Conservation (phyloP, 2,113 vertebrate genomes). For the Tyto alba region DNA sequence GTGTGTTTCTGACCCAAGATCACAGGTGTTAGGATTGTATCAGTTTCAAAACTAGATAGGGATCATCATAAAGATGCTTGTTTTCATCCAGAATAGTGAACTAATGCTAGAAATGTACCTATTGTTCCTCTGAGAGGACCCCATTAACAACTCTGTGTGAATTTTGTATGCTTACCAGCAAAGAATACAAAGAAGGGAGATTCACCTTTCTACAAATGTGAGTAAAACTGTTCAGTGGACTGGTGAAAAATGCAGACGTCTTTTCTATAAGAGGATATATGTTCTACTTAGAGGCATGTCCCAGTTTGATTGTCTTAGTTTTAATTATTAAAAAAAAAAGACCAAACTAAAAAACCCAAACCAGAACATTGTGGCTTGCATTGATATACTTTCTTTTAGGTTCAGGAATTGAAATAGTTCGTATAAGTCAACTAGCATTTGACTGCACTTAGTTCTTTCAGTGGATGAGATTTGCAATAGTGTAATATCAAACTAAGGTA, state of each 20-base stretch:
- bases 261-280: neutral
- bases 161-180: neutral
- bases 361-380: neutral
- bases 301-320: neutral
- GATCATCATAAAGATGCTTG: neutral
- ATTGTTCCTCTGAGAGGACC: neutral
- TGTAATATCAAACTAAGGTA: neutral
- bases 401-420: neutral
- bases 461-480: neutral
- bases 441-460: neutral
- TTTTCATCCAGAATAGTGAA: neutral
- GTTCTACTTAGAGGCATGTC: neutral
- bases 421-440: neutral
- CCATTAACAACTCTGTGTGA: neutral
- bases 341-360: neutral
- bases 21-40: neutral
- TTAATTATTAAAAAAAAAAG: neutral
- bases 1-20: neutral
- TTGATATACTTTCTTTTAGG: neutral
- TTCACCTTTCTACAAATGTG: neutral
- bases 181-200: neutral
- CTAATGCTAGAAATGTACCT: neutral
- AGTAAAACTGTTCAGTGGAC: neutral
- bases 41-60: neutral
- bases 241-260: neutral